Conservation (phyloP, 2,888 invertebrate genomes). For the Microchrysa polita region DNA sequence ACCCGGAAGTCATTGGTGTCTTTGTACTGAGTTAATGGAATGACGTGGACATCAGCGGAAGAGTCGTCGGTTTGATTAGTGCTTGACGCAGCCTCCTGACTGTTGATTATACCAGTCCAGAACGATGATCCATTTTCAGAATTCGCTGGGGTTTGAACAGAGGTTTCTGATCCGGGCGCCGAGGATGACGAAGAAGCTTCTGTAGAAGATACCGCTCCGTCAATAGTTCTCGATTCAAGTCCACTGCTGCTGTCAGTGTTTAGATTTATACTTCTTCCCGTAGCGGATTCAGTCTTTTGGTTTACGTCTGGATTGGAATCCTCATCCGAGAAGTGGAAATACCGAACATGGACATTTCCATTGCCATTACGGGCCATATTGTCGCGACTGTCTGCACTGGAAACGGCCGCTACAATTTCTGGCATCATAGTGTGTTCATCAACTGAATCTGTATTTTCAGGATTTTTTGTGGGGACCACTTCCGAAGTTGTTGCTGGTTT, state of each 20-base stretch:
- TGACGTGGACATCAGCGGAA: not conserved
- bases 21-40: slow-evolving; percentile 24
- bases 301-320: not conserved
- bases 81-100: not conserved
- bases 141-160: no score
- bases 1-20: slow-evolving; percentile 17
- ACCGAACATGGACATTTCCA: not conserved
- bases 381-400: no score
- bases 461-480: not conserved
- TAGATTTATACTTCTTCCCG: no score
- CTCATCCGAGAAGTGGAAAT: not conserved
- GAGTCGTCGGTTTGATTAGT: not conserved
- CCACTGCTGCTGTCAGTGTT: no score
- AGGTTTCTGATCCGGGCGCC: no score
- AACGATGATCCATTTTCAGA: no score
- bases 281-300: not conserved
- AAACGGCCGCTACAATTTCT: no score
- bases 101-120: not conserved
- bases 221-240: no score
- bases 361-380: not conserved
- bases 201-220: not conserved
- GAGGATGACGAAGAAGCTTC: no score
- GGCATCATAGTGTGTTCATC: no score
- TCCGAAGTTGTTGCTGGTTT: not conserved
- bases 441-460: no score